Conservation (phyloP, 2,113 vertebrate species). For the Sminthopsis crassicaudata region DNA sequence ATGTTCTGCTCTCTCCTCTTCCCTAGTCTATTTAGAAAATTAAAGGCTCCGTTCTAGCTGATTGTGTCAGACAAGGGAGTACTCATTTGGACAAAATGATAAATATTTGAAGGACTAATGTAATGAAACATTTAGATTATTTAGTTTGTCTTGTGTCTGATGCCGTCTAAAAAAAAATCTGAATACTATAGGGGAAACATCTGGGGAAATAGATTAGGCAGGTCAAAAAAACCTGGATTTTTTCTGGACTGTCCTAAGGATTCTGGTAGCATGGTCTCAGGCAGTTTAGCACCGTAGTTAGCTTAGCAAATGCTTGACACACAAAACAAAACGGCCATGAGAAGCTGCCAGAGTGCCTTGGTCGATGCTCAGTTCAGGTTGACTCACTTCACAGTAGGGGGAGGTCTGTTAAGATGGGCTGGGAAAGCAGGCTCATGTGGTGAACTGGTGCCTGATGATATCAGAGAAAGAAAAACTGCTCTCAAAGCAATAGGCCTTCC, state of each 20-base stretch:
- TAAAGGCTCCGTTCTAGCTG: neutral
- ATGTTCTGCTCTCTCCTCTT: neutral
- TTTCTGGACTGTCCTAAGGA: slow-evolving; percentile 37
- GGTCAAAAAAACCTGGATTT: slow-evolving; percentile 26
- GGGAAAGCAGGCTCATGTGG: neutral
- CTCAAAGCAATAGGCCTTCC: slow-evolving; percentile 4
- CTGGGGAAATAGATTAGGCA: neutral
- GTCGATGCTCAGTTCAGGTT: neutral
- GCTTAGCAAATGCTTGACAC: slow-evolving; percentile 18
- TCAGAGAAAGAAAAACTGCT: neutral
- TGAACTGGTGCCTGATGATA: neutral
- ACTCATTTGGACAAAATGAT: neutral
- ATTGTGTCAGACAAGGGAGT: neutral
- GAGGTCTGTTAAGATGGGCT: neutral
- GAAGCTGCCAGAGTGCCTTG: neutral
- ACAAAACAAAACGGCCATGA: neutral
- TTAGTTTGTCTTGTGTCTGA: slow-evolving; percentile 36
- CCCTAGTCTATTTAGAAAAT: neutral
- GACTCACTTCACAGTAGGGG: neutral
- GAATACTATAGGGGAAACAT: slow-evolving; percentile 20
- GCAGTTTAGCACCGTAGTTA: neutral
- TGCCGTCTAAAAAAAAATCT: slow-evolving; percentile 26
- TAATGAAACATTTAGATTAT: slow-evolving; percentile 30
- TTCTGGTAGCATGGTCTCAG: neutral
- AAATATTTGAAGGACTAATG: neutral